Evolutionary conservation across 2,113 vertebrate genomes (phyloP).

Genomic region (Polyodon spathula): DNA sequence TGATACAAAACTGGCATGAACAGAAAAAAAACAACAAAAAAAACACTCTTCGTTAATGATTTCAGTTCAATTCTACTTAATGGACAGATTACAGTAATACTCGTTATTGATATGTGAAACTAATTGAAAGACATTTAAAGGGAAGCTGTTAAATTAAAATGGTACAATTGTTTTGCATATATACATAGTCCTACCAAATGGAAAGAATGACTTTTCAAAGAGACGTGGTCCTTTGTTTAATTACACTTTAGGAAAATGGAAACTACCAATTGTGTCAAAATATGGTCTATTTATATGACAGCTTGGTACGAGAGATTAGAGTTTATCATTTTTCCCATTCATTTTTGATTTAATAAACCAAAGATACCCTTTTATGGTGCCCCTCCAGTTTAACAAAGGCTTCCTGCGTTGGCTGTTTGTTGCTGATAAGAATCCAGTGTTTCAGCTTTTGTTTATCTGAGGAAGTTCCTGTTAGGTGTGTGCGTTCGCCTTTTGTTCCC

Average conservation of each 20-base stretch:
- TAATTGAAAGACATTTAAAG: too few relatives aligned
- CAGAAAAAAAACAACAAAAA: too few relatives aligned
- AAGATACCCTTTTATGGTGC: conserved; percentile 42
- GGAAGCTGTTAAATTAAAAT: too few relatives aligned
- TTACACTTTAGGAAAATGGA: not conserved
- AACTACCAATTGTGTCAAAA: not conserved
- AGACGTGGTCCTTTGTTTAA: not conserved
- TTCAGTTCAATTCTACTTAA: too few relatives aligned
- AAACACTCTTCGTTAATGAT: too few relatives aligned
- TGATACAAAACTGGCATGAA: too few relatives aligned
- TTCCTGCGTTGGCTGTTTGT: conserved; percentile 65
- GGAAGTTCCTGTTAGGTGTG: conserved; percentile 78
- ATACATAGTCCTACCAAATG: too few relatives aligned
- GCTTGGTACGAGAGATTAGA: not conserved
- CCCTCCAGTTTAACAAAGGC: conserved; percentile 47
- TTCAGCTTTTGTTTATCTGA: conserved; percentile 64
- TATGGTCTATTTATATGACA: not conserved
- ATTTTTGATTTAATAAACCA: conserved; percentile 41
- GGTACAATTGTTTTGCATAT: too few relatives aligned
- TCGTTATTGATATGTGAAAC: too few relatives aligned
- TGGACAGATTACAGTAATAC: too few relatives aligned
- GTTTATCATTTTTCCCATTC: conserved; percentile 22
- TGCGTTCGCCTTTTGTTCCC: conserved; percentile 65
- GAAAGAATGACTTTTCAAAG: too few relatives aligned
- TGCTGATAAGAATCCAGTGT: conserved; percentile 60